Base-by-base conservation (phyloP, 2,113 vertebrate species). In the Glareola pratincola region DNA sequence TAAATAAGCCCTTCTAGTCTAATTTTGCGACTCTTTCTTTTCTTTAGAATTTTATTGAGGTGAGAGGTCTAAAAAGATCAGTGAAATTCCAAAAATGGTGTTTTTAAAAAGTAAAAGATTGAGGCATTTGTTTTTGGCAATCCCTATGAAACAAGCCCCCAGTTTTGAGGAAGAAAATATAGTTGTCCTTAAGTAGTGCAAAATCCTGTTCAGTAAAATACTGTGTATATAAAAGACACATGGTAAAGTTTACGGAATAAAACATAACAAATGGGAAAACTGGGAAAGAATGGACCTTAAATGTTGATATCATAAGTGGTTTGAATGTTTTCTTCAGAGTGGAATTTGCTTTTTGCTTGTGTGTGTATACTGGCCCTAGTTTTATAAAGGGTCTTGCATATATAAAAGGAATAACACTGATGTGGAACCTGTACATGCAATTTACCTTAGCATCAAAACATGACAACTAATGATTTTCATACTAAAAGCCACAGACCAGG, bases 401-500 rank as follows among this genome's bases (percentile, higher is more conserved):
- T 41, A 29, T 64, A 59, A 64, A 76, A 29, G 16, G 45, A 69
- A 43, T 12, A 43, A 27, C 6, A 29, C 23, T 60, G 13, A 27
- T 75, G 23, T 66, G 30, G 30, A 69, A 71, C 7, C 4, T 64
- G 16, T 79, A 43, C 12, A 13, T 50, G 34, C 47, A 60, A 15
- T 50, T 80, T 64, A 26, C 74, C 21, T 63, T 67, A 34, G 37
- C 34, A 56, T 64, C 43, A 3, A 0, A 47, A 69, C 50, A 30
- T 14, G 34, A 19, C 14, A 90, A 19, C 7, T 63, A 50, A 47
- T 12, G 24, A 41, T 4, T 6, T 45, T 73, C 18, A 22, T 32
- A 4, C 15, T 67, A 50, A 27, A 18, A 71, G 1, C 8, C 14
- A 41, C 6, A 4, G 54, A 53, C 24, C 8, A 39, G 0, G 0